Base-by-base conservation (phyloP, 2,888 invertebrate species). In the Panzeria rudis region DNA sequence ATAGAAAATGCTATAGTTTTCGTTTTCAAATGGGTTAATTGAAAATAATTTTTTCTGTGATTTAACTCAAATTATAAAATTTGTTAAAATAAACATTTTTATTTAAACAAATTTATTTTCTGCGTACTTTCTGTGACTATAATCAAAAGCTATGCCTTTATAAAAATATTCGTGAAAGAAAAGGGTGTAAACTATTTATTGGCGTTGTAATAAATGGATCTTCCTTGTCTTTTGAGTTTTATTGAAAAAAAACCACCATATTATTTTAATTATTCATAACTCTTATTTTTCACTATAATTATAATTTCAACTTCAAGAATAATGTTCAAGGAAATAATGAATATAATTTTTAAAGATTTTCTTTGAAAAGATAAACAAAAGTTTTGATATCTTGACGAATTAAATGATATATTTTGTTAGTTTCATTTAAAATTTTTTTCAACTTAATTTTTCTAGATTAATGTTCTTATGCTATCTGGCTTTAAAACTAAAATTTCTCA, bases 341-440 rank as follows among this genome's bases (percentile, higher is more conserved):
- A 20, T 29, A 38, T 23, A 44, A 20, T 23, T 32, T 13, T 52
- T 59, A 3, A 15, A 61, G 71, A 81, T 81, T 68, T 75, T 75
- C 41, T 17, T 13, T 15, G 7, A 35, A 69, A 17, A 62, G 75
- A 81, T 69, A 81, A 68, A 35, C 1, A 7, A 13, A 25, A 75
- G 17, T 69, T 71, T 62, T 82, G 32, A 64, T 76, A 44, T 23
- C 29, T 71, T 75, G 59, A 82, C 23, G 25, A 72, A 47, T 72
- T 72, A 64, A 23, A 56, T 64, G 56, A 50, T 50, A 59, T 44
- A 17, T 79, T 54, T 79, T 64, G 54, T 66, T 29, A 11, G 0
- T 71, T 78, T 56, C 56, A 11, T 44, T 54, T 61, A 25, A 15
- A 17, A 35, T 44, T n/a, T 25, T 64, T 47, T 56, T 79, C 17